Evolutionary conservation across 2,113 vertebrate species (phyloP).

Genomic region (Ochotona curzoniae): DNA sequence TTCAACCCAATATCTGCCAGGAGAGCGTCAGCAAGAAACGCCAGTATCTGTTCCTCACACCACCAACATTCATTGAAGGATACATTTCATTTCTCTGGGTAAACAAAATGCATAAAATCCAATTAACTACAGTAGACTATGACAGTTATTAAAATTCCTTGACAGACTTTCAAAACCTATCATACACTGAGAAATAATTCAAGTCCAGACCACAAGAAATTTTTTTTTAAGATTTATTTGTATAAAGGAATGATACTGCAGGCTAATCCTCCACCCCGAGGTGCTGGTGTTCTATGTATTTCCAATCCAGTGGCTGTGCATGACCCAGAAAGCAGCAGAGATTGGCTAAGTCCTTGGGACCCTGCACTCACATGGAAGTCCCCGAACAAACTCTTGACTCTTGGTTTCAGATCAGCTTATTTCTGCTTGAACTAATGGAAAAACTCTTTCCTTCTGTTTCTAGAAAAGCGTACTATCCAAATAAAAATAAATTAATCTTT

Average conservation of each 20-base stretch:
- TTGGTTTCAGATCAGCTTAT: too few species aligned
- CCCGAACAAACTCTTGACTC: too few species aligned
- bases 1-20: neutral
- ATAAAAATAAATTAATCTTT: too few species aligned
- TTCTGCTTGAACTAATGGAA: too few species aligned
- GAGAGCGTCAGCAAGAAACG: neutral
- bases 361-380: too few species aligned
- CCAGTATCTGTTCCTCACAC: neutral
- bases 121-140: neutral
- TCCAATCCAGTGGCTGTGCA: too few species aligned
- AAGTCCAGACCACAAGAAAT: conserved; percentile 3
- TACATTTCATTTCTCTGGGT: neutral
- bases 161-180: neutral
- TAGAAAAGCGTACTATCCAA: too few species aligned
- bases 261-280: too few species aligned
- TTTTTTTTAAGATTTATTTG: neutral
- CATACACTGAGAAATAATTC: neutral
- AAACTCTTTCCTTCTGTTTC: too few species aligned
- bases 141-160: neutral
- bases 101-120: neutral
- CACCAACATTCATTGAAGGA: neutral
- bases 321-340: neutral
- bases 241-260: too few species aligned
- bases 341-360: too few species aligned
- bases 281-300: too few species aligned